These are phyloP conservation scores for Ectemnius continuus DNA, from an alignment of 2,888 invertebrate species.

Conservation along the genomic window DNA sequence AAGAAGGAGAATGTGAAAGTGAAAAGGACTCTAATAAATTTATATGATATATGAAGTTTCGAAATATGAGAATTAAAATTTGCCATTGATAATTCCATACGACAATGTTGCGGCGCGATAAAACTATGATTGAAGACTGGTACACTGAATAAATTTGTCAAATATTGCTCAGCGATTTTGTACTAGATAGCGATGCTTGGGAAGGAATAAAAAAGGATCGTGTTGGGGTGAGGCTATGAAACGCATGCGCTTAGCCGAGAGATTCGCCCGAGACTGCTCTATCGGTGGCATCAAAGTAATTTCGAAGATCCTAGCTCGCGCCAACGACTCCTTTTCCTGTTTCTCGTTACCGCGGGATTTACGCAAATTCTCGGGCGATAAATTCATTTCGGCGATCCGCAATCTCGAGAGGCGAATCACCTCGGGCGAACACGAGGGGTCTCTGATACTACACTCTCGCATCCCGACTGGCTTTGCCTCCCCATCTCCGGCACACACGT, in stretches of 20 bases:
- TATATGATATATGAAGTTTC: no score
- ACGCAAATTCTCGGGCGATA: slow-evolving; percentile 56
- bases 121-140: no score
- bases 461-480: slow-evolving; percentile 20
- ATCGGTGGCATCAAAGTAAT: slow-evolving; percentile 29
- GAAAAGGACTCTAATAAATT: no score
- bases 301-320: slow-evolving; percentile 31
- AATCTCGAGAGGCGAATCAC: slow-evolving; percentile 52
- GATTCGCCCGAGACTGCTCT: not conserved
- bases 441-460: slow-evolving; percentile 2
- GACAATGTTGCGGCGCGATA: no score
- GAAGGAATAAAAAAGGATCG: not conserved
- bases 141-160: no score
- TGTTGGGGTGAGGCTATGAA: not conserved
- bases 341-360: slow-evolving; percentile 51
- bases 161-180: not conserved
- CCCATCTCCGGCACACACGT: slow-evolving; percentile 18
- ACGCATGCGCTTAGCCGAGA: not conserved
- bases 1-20: no score
- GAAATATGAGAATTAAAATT: no score
- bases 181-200: not conserved
- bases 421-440: slow-evolving; percentile 38
- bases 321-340: slow-evolving; percentile 40
- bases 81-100: no score
- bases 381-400: slow-evolving; percentile 59